These are phyloP conservation scores for Hydrotaea diabolus DNA, from an alignment of 2,888 invertebrate species.

Conservation along the genomic window DNA sequence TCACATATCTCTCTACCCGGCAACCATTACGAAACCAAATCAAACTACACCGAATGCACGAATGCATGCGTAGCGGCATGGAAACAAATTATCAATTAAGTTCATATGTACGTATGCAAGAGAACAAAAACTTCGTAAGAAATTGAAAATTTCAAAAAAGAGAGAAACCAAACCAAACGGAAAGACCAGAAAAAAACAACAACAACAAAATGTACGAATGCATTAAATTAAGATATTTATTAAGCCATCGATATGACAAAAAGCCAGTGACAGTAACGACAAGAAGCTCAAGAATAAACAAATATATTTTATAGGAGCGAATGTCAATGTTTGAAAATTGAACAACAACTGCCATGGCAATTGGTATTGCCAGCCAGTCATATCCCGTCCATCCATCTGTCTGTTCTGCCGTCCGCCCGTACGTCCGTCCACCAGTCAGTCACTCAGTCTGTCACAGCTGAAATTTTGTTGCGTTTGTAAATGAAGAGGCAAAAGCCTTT, in stretches of 20 bases:
- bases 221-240: slow-evolving; percentile 65
- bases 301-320: slow-evolving; percentile 65
- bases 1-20: background rate
- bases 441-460: slow-evolving; percentile 32
- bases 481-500: slow-evolving; percentile 39
- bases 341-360: slow-evolving; percentile 30
- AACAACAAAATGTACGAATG: background rate
- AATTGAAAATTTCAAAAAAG: too few relatives aligned
- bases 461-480: slow-evolving; percentile 32
- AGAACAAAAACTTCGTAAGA: background rate
- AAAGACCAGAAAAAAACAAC: slow-evolving; percentile 9
- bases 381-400: slow-evolving; percentile 24
- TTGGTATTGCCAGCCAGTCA: slow-evolving; percentile 34
- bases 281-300: slow-evolving; percentile 66
- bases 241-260: slow-evolving; percentile 67
- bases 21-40: slow-evolving; percentile 23
- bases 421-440: slow-evolving; percentile 2
- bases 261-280: slow-evolving; percentile 65
- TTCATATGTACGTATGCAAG: background rate
- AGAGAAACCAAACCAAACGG: slow-evolving; percentile 1
- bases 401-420: background rate
- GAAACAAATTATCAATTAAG: slow-evolving; percentile 18
- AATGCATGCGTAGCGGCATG: slow-evolving; percentile 5
- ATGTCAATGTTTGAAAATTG: slow-evolving; percentile 57
- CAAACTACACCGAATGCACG: slow-evolving; percentile 23